Evolutionary conservation across 37 sponge, comb jelly and placozoan genomes (phyloP).

Genomic region (Diacarnus erythraeanus): DNA sequence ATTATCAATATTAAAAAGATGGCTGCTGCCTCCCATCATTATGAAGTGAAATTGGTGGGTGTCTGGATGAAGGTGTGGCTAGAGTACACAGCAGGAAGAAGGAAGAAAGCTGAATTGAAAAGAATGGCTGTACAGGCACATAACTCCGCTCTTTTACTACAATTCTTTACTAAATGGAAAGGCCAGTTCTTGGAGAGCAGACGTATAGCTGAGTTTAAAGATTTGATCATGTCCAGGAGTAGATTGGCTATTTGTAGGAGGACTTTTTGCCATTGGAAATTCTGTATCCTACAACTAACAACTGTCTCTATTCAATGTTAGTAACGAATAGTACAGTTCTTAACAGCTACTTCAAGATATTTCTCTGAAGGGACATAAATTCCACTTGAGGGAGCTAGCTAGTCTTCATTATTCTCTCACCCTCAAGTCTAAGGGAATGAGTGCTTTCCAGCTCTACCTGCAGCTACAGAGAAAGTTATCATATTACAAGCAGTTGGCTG

Average conservation of each 20-base stretch:
- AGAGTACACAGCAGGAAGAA: not conserved
- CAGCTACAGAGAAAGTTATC: not conserved
- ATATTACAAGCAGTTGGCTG: not conserved
- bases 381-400: conserved; percentile 16
- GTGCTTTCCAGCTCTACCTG: not conserved
- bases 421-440: conserved; percentile 22
- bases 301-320: too few relatives aligned
- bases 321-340: too few relatives aligned
- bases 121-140: conserved; percentile 28
- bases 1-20: not conserved
- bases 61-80: conserved; percentile 22
- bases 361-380: conserved; percentile 2
- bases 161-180: conserved; percentile 22
- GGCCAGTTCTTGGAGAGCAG: not conserved
- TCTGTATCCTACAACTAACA: conserved; percentile 34
- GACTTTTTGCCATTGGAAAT: conserved; percentile 30
- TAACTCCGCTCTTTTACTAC: not conserved
- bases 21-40: not conserved
- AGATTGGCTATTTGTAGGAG: conserved; percentile 22
- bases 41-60: not conserved
- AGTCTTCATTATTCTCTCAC: not conserved
- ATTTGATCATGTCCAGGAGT: conserved; percentile 25
- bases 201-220: conserved; percentile 37
- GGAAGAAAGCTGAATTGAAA: conserved; percentile 13
- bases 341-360: too few relatives aligned